These are phyloP conservation scores for Euphydryas editha DNA, from an alignment of 2,888 invertebrate species.

Conservation along the genomic window DNA sequence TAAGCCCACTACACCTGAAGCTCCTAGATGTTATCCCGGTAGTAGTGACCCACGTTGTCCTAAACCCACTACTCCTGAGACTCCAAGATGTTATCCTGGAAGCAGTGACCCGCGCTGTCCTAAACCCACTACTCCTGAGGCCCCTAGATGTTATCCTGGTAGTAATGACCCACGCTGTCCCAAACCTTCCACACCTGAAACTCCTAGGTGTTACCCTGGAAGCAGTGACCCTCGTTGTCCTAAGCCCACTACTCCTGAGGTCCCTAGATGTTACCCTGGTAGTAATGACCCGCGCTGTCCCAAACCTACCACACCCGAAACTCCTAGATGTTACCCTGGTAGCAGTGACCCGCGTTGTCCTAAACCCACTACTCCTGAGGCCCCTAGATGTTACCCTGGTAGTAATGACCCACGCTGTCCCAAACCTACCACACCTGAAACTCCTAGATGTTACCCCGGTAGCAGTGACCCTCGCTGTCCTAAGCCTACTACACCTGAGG, in stretches of 20 bases:
- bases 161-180: conserved; percentile 57
- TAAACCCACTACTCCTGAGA: conserved; percentile 47
- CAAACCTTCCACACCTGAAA: conserved; percentile 48
- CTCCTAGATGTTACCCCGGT: conserved; percentile 50
- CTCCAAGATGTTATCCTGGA: conserved; percentile 55
- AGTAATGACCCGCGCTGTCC: conserved; percentile 50
- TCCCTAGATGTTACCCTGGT: conserved; percentile 50
- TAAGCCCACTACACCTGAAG: conserved; percentile 50
- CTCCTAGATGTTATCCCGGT: conserved; percentile 53
- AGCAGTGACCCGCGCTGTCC: conserved; percentile 57
- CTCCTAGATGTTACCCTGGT: conserved; percentile 57
- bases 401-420: conserved; percentile 59
- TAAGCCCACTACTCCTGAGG: conserved; percentile 48
- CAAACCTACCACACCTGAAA: conserved; percentile 47
- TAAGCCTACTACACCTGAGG: conserved; percentile 48
- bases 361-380: conserved; percentile 45
- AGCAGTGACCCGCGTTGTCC: conserved; percentile 53
- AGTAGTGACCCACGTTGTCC: conserved; percentile 55
- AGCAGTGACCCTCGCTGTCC: conserved; percentile 59
- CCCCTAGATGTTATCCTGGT: conserved; percentile 58
- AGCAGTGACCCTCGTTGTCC: conserved; percentile 52
- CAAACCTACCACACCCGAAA: conserved; percentile 45
- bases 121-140: conserved; percentile 45
- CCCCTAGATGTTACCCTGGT: conserved; percentile 58
- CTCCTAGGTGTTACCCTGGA: conserved; percentile 50